A percentile compares a stretch with the other conserved stretches of the same genome.
Evolutionary conservation across 1,140 invertebrate genomes (phyloP).

Genomic region (Psilanteris sp.): DNA sequence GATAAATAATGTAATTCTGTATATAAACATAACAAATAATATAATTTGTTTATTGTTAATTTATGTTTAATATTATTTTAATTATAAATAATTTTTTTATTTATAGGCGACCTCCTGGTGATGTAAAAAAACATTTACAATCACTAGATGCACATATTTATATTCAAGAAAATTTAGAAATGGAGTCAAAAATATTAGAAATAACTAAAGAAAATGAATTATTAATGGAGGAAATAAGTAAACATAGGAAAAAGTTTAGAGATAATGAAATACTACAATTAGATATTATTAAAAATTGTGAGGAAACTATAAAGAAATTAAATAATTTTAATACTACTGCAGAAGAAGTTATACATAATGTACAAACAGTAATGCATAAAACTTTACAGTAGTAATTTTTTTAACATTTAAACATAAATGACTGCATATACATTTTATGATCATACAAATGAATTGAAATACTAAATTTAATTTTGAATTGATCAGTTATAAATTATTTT

Average conservation of each 20-base stretch:
- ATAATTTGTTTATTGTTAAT: no score
- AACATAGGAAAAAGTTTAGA: neutral
- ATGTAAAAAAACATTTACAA: constrained; percentile 15
- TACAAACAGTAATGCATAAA: no score
- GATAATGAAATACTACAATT: neutral
- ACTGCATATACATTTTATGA: no score
- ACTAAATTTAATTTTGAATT: no score
- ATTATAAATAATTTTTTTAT: neutral
- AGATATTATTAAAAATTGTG: constrained; percentile 8
- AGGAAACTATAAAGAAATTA: neutral
- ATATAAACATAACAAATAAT: no score
- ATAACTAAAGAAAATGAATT: constrained; percentile 4
- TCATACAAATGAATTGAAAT: no score
- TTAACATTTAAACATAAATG: no score
- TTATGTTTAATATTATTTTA: neutral
- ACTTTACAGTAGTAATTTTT: no score
- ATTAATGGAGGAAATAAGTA: constrained; percentile 5
- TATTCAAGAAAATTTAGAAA: neutral
- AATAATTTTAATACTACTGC: neutral
- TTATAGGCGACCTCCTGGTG: constrained; percentile 19
- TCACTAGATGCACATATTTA: constrained; percentile 15
- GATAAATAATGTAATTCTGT: no score
- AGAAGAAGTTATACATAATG: constrained; percentile 1
- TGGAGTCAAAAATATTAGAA: neutral
- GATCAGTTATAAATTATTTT: no score